phyloP scores from a whole-genome alignment of 1,140 invertebrate species.

The Oscheius sp. region DNA sequence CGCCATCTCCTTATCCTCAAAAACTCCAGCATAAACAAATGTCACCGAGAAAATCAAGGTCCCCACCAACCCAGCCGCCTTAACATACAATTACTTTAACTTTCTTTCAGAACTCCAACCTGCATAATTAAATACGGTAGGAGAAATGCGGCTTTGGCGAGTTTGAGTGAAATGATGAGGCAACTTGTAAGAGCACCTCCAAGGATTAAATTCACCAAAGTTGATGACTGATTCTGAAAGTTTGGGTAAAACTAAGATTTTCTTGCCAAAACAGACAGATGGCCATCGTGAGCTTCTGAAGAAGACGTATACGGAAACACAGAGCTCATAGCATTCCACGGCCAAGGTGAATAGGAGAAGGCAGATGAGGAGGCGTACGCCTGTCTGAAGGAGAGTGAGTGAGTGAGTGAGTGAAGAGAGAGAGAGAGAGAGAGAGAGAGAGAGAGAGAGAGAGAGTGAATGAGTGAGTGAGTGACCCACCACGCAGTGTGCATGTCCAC shows the following conservation, averaged over 20 bases:
- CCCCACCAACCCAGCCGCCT: neutral
- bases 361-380: neutral
- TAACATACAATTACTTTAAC: neutral
- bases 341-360: neutral
- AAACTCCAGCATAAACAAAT: neutral
- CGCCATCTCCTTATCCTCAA: neutral
- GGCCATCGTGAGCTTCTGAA: neutral
- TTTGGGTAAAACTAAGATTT: neutral
- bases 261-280: neutral
- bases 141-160: neutral
- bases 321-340: neutral
- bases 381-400: neutral
- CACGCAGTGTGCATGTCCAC: slow-evolving; percentile 7
- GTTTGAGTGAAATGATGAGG: neutral
- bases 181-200: neutral
- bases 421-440: neutral
- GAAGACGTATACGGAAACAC: neutral
- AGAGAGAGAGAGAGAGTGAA: neutral
- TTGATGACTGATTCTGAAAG: neutral
- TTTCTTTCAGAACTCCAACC: neutral
- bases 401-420: neutral
- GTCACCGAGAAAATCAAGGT: neutral
- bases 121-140: neutral
- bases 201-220: neutral
- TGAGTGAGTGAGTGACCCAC: neutral